Conservation (phyloP, 1,140 invertebrate species). For the Neoseiulus cucumeris region DNA sequence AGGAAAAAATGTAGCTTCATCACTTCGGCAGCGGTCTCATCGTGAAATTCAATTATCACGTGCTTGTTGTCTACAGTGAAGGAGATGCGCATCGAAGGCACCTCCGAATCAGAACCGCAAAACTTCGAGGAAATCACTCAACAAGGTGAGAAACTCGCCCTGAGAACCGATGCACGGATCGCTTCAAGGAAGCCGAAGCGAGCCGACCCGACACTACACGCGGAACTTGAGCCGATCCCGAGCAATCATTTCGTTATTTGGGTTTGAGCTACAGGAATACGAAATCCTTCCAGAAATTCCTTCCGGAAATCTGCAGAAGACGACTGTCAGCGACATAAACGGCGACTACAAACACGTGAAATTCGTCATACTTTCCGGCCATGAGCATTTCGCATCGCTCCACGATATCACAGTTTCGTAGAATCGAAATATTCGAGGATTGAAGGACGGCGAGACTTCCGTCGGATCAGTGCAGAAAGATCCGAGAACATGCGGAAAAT, state of each 20-base stretch:
- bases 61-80: not conserved
- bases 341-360: not conserved
- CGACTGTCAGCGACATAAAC: not conserved
- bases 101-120: not conserved
- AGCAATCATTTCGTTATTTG: no score
- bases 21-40: no score
- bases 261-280: no score
- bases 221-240: no score
- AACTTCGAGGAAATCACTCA: constrained; percentile 8
- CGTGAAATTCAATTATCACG: not conserved
- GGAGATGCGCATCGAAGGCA: not conserved
- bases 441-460: no score
- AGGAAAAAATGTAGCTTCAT: no score
- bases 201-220: no score
- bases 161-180: no score
- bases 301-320: not conserved
- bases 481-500: no score
- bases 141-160: not conserved
- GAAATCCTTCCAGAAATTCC: constrained; percentile 2
- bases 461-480: no score
- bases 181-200: no score
- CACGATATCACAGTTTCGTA: not conserved
- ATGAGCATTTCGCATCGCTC: not conserved
- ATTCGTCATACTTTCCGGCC: not conserved
- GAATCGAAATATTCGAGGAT: no score